Evolutionary conservation across 2,888 invertebrate genomes (phyloP).

Genomic region (Cerastis leucographa): DNA sequence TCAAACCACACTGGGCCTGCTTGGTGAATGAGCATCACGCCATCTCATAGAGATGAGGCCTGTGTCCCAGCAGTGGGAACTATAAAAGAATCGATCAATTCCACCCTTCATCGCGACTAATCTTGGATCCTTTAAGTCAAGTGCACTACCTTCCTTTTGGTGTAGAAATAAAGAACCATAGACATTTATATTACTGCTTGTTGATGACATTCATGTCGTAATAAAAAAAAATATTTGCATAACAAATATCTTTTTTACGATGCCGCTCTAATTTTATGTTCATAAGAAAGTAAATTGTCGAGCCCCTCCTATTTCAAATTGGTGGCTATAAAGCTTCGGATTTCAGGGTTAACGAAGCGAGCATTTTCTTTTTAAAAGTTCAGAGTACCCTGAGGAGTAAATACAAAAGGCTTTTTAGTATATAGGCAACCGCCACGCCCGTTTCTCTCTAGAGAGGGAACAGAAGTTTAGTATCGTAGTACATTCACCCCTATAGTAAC

Average conservation of each 20-base stretch:
- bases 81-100: neutral
- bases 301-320: slow-evolving; percentile 40
- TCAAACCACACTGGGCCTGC: too few relatives aligned
- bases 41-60: neutral
- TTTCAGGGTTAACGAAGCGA: slow-evolving; percentile 39
- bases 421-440: slow-evolving; percentile 7
- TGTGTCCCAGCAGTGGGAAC: neutral
- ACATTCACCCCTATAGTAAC: neutral
- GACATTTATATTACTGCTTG: slow-evolving; percentile 25
- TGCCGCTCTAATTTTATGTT: slow-evolving; percentile 39
- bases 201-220: slow-evolving; percentile 18
- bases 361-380: slow-evolving; percentile 32
- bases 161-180: slow-evolving; percentile 28
- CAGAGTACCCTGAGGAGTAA: slow-evolving; percentile 17
- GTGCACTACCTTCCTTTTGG: neutral
- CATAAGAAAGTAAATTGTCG: slow-evolving; percentile 35
- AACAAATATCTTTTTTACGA: slow-evolving; percentile 41
- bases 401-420: slow-evolving; percentile 28
- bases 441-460: slow-evolving; percentile 3
- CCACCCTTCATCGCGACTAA: neutral
- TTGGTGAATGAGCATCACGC: too few relatives aligned
- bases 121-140: slow-evolving; percentile 3
- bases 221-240: slow-evolving; percentile 43
- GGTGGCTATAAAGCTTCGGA: slow-evolving; percentile 36
- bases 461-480: slow-evolving; percentile 10